These are phyloP conservation scores for Carduelis carduelis DNA, from an alignment of 2,797 vertebrate species.

Conservation along the genomic window DNA sequence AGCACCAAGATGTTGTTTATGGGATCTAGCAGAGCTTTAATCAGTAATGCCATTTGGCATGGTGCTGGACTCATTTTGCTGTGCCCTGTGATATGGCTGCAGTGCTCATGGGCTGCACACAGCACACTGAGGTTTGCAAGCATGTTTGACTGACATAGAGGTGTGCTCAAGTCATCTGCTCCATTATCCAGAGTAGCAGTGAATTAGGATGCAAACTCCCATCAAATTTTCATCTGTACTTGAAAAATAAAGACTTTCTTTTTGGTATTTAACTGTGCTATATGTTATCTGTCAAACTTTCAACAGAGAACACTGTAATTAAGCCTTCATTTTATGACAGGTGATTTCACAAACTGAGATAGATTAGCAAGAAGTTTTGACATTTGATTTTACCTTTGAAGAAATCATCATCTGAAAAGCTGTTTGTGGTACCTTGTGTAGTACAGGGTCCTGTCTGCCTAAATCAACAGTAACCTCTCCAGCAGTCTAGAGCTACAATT, in stretches of 20 bases:
- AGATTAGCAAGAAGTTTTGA: not conserved
- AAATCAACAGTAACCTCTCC: not conserved
- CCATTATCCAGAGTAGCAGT: not conserved
- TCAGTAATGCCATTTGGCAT: not conserved
- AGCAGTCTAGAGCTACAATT: not conserved
- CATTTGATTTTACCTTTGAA: slow-evolving; percentile 8
- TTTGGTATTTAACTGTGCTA: not conserved
- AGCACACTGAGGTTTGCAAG: not conserved
- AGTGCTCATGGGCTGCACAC: not conserved
- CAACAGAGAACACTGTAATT: not conserved
- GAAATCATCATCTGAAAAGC: not conserved
- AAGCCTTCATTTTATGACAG: not conserved
- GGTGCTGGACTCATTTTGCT: not conserved
- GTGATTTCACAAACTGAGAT: not conserved
- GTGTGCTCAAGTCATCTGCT: not conserved
- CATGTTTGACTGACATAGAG: not conserved
- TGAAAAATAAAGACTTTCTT: not conserved
- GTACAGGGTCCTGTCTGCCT: not conserved
- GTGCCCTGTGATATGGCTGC: not conserved
- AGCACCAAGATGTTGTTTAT: not conserved
- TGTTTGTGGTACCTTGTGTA: not conserved
- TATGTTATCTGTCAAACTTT: not conserved
- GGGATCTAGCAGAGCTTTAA: not conserved
- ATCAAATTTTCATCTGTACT: not conserved
- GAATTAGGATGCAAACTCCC: not conserved